These are phyloP conservation scores for Pluvianellus socialis DNA, from an alignment of 2,113 vertebrate genomes.

Conservation along the genomic window DNA sequence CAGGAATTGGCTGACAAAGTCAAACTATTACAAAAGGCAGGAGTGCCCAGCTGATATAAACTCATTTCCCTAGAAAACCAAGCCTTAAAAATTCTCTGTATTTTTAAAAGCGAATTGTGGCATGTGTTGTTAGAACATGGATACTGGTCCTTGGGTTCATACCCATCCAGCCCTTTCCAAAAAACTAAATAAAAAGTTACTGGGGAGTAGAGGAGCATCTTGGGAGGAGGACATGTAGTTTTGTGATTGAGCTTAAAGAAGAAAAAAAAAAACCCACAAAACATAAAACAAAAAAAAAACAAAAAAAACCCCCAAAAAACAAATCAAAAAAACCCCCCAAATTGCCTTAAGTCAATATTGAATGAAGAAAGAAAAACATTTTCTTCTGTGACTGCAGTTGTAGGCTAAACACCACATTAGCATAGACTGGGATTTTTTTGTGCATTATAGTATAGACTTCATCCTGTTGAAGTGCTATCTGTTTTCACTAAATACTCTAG, in stretches of 20 bases:
- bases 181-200: neutral
- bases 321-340: neutral
- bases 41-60: neutral
- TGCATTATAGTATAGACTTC: neutral
- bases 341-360: neutral
- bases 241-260: neutral
- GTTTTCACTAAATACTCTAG: neutral
- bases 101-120: neutral
- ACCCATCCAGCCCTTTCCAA: neutral
- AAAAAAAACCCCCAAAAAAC: too few relatives aligned
- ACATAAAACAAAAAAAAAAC: too few relatives aligned
- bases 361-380: neutral
- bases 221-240: neutral
- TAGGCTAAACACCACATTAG: neutral
- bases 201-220: neutral
- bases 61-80: neutral
- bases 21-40: neutral
- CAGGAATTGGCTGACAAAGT: neutral
- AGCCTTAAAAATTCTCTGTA: neutral
- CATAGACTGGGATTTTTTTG: neutral
- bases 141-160: neutral
- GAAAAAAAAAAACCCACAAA: neutral
- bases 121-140: neutral
- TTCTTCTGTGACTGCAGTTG: neutral
- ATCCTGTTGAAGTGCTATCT: neutral